Percentiles rank a stretch among this genome's conserved stretches.
These are phyloP conservation scores for Amblyjoppa fuscipennis DNA, from an alignment of 2,888 invertebrate species.

Conservation along the genomic window DNA sequence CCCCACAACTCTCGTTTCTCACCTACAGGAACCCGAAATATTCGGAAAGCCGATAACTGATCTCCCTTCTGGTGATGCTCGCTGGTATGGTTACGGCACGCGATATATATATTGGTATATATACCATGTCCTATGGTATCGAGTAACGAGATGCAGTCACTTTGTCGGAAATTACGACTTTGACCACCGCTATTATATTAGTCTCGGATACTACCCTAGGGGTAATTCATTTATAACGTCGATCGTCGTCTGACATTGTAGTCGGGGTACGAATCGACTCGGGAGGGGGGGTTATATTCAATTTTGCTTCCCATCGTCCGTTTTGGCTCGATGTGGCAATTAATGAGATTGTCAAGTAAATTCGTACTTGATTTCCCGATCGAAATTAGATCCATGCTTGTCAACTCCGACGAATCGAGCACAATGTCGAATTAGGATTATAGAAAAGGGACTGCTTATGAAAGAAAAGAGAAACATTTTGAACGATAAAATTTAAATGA, in stretches of 20 bases:
- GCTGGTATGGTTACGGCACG: constrained; percentile 2
- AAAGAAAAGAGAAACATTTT: too few species aligned
- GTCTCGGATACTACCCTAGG: constrained; percentile 14
- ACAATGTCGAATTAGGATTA: not conserved
- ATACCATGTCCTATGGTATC: constrained; percentile 16
- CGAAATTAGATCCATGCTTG: not conserved
- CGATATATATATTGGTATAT: constrained; percentile 14
- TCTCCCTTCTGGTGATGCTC: constrained; percentile 47
- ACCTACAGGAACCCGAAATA: constrained; percentile 48
- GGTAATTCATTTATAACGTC: constrained; percentile 33
- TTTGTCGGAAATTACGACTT: constrained; percentile 31
- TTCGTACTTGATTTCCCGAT: not conserved
- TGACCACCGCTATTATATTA: constrained; percentile 33
- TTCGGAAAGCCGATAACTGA: constrained; percentile 65
- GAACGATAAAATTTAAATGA: too few species aligned
- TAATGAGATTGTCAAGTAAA: not conserved
- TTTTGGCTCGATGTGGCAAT: constrained; percentile 3
- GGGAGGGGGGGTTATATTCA: not conserved
- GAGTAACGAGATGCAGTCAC: constrained; percentile 27
- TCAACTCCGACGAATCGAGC: not conserved
- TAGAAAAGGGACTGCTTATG: too few species aligned
- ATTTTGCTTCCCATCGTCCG: constrained; percentile 7
- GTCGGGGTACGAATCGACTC: not conserved
- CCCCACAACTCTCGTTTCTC: constrained; percentile 7
- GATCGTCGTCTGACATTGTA: constrained; percentile 1